Evolutionary conservation across 92 coral and sea anemone genomes (phyloP).

Genomic region (Palythoa grandis): DNA sequence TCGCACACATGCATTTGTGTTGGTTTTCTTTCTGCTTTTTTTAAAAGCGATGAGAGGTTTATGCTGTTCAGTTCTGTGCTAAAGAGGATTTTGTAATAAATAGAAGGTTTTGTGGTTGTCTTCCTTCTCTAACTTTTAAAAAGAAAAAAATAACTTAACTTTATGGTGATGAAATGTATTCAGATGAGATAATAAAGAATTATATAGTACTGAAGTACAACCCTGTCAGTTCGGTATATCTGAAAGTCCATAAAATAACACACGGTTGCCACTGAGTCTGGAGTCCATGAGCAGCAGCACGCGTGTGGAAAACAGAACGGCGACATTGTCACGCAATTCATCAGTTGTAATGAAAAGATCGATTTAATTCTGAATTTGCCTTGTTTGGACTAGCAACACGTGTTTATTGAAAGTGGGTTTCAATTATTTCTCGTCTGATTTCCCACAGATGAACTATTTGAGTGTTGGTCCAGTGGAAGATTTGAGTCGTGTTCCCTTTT

Average conservation of each 20-base stretch:
- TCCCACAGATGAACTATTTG: no score
- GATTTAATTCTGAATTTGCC: no score
- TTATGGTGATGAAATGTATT: conserved; percentile 27
- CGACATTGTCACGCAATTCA: no score
- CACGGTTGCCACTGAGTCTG: neutral
- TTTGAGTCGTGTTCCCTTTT: no score
- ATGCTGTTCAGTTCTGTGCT: neutral
- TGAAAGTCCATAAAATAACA: neutral
- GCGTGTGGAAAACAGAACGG: no score
- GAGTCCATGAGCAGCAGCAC: no score
- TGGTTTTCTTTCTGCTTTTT: neutral
- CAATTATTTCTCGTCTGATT: no score
- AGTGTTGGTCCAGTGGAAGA: no score
- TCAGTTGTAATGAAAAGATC: no score
- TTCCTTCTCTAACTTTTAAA: conserved; percentile 4
- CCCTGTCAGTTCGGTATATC: neutral
- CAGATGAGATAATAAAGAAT: conserved; percentile 25
- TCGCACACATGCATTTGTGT: neutral
- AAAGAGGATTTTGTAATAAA: neutral
- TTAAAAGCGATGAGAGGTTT: neutral
- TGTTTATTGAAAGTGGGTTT: no score
- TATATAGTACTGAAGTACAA: neutral
- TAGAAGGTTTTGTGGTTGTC: neutral
- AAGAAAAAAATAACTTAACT: conserved; percentile 1
- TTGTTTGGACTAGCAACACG: no score